Percentiles rank a stretch among this genome's conserved stretches.
Conservation (phyloP, 2,797 vertebrate genomes). For the Kryptopterus vitreolus region DNA sequence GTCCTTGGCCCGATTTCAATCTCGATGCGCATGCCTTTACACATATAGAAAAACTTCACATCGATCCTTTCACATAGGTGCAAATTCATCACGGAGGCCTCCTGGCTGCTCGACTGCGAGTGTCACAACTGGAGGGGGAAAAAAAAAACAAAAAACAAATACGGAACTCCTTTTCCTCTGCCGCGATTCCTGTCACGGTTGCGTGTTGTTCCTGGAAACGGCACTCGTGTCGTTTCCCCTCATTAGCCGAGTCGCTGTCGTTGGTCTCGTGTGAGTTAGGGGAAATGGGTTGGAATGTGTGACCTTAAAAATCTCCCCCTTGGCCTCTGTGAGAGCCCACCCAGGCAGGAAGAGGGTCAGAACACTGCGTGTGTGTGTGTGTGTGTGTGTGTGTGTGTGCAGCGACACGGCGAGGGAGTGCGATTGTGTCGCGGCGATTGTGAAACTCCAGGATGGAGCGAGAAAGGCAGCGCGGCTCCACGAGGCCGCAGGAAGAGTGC, state of each 20-base stretch:
- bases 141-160: neutral
- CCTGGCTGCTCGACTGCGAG: neutral
- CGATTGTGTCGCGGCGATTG: constrained; percentile 59
- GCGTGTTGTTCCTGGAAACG: constrained; percentile 64
- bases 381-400: constrained; percentile 28
- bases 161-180: constrained; percentile 14
- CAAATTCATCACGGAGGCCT: neutral
- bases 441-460: constrained; percentile 70
- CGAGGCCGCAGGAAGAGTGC: constrained; percentile 67
- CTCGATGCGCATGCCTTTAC: neutral
- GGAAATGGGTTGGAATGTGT: constrained; percentile 51
- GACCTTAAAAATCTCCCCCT: constrained; percentile 57
- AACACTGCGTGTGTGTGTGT: constrained; percentile 37
- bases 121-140: neutral
- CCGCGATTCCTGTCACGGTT: constrained; percentile 37
- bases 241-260: constrained; percentile 67
- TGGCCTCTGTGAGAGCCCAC: constrained; percentile 69
- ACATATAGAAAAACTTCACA: neutral
- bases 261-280: constrained; percentile 57
- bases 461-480: constrained; percentile 54
- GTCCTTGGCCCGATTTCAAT: neutral
- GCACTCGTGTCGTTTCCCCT: constrained; percentile 70
- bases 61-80: neutral
- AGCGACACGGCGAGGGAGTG: constrained; percentile 47
- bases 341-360: constrained; percentile 66